Percentiles rank a stretch among this genome's conserved stretches.
Evolutionary conservation across 2,113 vertebrate genomes (phyloP).

Genomic region (Salvelinus fontinalis): DNA sequence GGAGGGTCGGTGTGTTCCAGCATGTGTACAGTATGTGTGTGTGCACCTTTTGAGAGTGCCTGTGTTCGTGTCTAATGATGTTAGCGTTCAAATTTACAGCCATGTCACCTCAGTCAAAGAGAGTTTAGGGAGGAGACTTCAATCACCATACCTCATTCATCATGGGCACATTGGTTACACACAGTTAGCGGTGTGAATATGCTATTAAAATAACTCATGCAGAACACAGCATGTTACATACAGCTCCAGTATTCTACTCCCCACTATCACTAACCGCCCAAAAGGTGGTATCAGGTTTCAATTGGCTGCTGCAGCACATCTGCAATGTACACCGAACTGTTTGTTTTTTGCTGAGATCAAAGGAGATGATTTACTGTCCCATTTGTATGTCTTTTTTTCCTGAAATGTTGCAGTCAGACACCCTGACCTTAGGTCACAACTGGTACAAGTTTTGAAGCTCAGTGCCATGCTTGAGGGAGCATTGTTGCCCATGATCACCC

Average conservation of each 20-base stretch:
- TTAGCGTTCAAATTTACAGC: constrained; percentile 2
- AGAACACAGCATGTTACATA: background rate
- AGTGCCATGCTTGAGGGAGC: background rate
- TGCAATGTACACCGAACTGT: background rate
- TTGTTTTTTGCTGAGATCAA: background rate
- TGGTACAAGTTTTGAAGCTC: background rate
- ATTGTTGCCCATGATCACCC: background rate
- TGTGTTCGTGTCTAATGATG: background rate
- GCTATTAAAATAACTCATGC: constrained; percentile 25
- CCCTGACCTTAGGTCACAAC: background rate
- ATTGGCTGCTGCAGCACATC: background rate
- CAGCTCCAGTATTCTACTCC: constrained; percentile 3
- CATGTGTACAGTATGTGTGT: constrained; percentile 6
- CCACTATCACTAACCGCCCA: background rate
- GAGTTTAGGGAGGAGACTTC: constrained; percentile 14
- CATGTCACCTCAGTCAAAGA: background rate
- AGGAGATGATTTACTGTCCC: background rate
- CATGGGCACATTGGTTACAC: constrained; percentile 30
- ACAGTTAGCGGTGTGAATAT: constrained; percentile 26
- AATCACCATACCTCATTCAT: constrained; percentile 32
- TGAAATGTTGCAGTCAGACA: background rate
- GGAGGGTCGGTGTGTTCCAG: constrained; percentile 14
- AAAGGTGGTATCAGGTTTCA: constrained; percentile 3
- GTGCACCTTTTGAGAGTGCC: background rate
- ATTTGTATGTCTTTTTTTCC: background rate